A percentile compares a stretch with the other conserved stretches of the same genome.
phyloP scores from a whole-genome alignment of 2,113 vertebrate species.

The Smithornis capensis region DNA sequence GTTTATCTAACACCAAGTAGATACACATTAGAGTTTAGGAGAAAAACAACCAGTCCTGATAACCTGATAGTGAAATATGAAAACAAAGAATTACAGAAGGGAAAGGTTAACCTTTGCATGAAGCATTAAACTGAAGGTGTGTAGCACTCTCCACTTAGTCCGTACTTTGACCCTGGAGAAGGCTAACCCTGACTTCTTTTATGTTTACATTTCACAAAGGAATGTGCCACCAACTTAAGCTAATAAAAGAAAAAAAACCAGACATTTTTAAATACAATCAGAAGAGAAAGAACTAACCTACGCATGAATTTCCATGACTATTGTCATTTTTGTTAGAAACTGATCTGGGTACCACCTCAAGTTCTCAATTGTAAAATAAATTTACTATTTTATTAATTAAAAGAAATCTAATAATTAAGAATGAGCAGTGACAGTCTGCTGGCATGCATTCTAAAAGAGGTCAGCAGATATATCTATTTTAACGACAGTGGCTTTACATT shows the following conservation, averaged over 20 bases:
- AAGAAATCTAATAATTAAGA: background rate
- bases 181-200: background rate
- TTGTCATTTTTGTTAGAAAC: background rate
- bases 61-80: background rate
- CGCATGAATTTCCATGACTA: background rate
- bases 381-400: background rate
- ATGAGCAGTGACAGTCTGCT: background rate
- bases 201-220: background rate
- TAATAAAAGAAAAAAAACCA: background rate
- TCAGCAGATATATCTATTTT: background rate
- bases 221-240: background rate
- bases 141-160: background rate
- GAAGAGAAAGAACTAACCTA: background rate
- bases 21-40: background rate
- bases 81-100: background rate
- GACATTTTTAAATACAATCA: background rate
- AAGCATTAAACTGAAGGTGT: background rate
- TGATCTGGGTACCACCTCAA: background rate
- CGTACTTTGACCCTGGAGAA: background rate
- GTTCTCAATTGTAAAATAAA: background rate
- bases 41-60: background rate
- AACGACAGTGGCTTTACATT: background rate
- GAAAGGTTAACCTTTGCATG: background rate
- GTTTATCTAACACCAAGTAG: background rate
- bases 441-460: background rate